Conservation (phyloP, 1,140 invertebrate species). For the Pseudoatta argentina region DNA sequence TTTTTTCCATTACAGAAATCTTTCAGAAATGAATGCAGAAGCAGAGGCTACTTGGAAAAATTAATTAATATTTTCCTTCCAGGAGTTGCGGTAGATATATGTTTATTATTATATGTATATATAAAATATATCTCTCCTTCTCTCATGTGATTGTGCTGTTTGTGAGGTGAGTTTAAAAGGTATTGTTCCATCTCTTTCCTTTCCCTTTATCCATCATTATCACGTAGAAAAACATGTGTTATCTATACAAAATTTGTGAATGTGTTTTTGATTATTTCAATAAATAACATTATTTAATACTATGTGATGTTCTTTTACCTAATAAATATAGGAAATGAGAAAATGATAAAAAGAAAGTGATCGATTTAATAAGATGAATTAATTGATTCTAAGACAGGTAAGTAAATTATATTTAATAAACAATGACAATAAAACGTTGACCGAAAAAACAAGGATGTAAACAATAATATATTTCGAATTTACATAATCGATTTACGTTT, state of each 20-base stretch:
- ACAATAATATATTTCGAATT: too few species aligned
- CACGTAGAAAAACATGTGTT: conserved; percentile 60
- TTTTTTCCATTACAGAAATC: conserved; percentile 63
- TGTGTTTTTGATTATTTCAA: conserved; percentile 70
- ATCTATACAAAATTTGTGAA: conserved; percentile 47
- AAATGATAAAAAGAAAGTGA: conserved; percentile 1
- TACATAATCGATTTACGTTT: too few species aligned
- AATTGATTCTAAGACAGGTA: not conserved
- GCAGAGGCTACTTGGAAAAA: not conserved
- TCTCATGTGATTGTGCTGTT: conserved; percentile 70
- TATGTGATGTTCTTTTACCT: conserved; percentile 71
- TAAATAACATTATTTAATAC: conserved; percentile 73
- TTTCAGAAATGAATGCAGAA: not conserved
- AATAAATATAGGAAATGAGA: conserved; percentile 33
- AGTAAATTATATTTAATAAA: not conserved
- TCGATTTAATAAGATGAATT: not conserved
- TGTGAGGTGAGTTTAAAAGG: conserved; percentile 75
- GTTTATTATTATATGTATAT: conserved; percentile 67
- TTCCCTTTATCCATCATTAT: conserved; percentile 64
- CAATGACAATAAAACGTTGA: too few species aligned
- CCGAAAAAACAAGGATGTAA: too few species aligned
- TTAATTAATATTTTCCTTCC: conserved; percentile 66
- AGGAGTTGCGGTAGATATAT: conserved; percentile 57
- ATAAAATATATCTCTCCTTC: conserved; percentile 41
- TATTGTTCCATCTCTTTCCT: conserved; percentile 63